phyloP scores from a whole-genome alignment of 2,888 invertebrate species.

The Tyria jacobaeae region DNA sequence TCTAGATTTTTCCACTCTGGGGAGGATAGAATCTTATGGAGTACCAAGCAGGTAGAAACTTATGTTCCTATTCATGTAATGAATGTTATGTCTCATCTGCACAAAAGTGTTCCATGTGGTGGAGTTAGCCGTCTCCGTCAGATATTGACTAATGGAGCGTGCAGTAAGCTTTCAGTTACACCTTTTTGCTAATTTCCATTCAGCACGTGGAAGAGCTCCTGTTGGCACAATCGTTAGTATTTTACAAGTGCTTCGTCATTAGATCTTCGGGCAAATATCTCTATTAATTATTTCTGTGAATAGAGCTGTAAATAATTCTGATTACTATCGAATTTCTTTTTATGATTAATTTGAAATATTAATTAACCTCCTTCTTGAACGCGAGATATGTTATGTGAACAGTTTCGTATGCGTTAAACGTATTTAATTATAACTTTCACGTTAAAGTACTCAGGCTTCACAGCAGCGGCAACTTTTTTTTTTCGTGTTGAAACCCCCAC shows the following conservation, averaged over 20 bases:
- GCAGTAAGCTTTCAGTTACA: constrained; percentile 33
- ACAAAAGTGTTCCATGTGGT: background rate
- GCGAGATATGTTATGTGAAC: no score
- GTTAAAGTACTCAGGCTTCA: no score
- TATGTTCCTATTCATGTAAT: background rate
- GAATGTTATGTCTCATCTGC: constrained; percentile 14
- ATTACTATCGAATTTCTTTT: no score
- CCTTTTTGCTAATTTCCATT: constrained; percentile 50
- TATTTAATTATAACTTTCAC: no score
- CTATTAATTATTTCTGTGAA: background rate
- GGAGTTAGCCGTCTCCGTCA: constrained; percentile 28
- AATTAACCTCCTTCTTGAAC: no score
- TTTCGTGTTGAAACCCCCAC: no score
- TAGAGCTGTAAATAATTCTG: constrained; percentile 1
- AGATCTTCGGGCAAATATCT: background rate
- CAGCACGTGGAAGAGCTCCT: constrained; percentile 34
- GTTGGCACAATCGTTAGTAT: constrained; percentile 7
- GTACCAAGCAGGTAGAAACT: background rate
- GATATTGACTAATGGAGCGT: constrained; percentile 51
- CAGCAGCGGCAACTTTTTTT: no score
- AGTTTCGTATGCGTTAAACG: no score
- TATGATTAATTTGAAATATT: no score
- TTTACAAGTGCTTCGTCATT: constrained; percentile 12
- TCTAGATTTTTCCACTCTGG: no score
- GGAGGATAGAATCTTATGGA: background rate